Base-by-base conservation (phyloP, 2,888 invertebrate genomes). In the Griposia aprilina region DNA sequence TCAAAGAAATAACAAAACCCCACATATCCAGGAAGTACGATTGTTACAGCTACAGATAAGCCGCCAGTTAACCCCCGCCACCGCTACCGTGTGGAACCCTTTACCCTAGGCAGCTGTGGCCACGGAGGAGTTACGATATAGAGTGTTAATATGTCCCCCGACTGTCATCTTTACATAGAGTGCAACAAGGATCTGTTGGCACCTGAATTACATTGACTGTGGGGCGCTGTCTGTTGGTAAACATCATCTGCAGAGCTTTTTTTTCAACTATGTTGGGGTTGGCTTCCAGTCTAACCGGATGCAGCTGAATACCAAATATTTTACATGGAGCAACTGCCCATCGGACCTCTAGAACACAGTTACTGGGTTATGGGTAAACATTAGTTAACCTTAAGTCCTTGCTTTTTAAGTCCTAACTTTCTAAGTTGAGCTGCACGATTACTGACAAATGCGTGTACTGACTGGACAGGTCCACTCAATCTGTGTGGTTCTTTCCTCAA, bases 31-130 rank as follows among this genome's bases (percentile, higher is more conserved):
- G 41, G 13, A 26, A 70, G 50, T 80, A 57, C 30, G 62, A 59
- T 30, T 75, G 68, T 63, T 74, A 83, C 45, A 80, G 45, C 66
- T 57, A 41, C 70, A 80, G 83, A 86, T 86, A 84, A 84, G 69
- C 80, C 62, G 13, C 48, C 52, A 62, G 80, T 74, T 74, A 83
- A 68, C 75, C 79, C 30, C 80, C 60, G 59, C 30, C 17, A 10
- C 52, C 67, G 78, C 83, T 55, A 13, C 41, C 13, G 8, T 11
- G n/a, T 13, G 55, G 7, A 67, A 69, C 68, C 82, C 41, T 73
- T 67, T 65, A 59, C 83, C 23, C 52, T 45, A 17, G 23, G 52
- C 26, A 36, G 20, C 66, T 5, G 20, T 0, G 8, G 20, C 30
- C 77, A 75, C 48, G 11, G 68, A 84, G 26, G 41, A 81, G 60